phyloP scores from a whole-genome alignment of 2,888 invertebrate species.

The Sminthurides aquaticus region DNA sequence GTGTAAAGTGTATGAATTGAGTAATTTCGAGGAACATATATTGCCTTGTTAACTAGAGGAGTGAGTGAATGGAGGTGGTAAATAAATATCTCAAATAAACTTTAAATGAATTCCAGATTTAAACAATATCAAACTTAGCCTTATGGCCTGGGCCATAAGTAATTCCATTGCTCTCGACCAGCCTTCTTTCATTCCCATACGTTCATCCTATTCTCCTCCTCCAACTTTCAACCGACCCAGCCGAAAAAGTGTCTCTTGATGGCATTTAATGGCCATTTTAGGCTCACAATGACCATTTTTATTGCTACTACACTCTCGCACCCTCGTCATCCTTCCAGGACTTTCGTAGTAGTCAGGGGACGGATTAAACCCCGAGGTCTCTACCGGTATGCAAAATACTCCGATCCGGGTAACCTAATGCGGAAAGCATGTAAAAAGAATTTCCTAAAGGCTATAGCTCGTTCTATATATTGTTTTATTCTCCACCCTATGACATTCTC shows the following conservation, averaged over 20 bases:
- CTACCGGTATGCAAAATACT: too few relatives aligned
- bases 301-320: slow-evolving; percentile 23
- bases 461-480: too few relatives aligned
- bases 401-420: too few relatives aligned
- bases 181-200: not conserved
- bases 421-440: too few relatives aligned
- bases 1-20: slow-evolving; percentile 4
- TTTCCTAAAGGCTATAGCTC: too few relatives aligned
- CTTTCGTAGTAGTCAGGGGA: not conserved
- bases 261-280: slow-evolving; percentile 33
- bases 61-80: slow-evolving; percentile 8
- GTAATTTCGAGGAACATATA: not conserved
- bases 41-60: not conserved
- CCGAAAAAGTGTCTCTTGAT: slow-evolving; percentile 26
- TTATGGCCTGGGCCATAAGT: too few relatives aligned
- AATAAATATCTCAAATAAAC: slow-evolving; percentile 10
- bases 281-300: slow-evolving; percentile 32
- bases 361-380: too few relatives aligned
- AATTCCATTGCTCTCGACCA: not conserved
- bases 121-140: too few relatives aligned
- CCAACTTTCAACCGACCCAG: not conserved
- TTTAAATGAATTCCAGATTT: slow-evolving; percentile 1
- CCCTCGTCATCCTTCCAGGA: not conserved
- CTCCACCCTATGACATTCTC: too few relatives aligned
- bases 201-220: not conserved